phyloP scores from a whole-genome alignment of 2,888 invertebrate genomes.

The Plemyria rubiginata region DNA sequence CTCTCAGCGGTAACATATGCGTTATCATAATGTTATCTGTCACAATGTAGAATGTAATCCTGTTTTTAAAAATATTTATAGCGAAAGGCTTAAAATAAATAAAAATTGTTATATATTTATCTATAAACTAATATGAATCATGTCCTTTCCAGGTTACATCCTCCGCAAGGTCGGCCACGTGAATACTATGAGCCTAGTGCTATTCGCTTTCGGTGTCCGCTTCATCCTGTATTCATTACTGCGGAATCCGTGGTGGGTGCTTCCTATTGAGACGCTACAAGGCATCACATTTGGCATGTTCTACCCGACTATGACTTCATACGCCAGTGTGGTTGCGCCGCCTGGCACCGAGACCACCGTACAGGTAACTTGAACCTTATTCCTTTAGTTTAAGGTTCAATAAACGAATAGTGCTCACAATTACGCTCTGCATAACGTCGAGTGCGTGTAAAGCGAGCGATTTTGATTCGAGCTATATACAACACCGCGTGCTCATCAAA shows the following conservation, averaged over 20 bases:
- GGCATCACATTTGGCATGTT: constrained; percentile 95
- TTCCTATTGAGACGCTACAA: constrained; percentile 94
- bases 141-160: constrained; percentile 85
- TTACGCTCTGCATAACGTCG: too few species aligned
- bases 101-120: too few species aligned
- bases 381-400: too few species aligned
- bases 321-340: constrained; percentile 93
- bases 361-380: constrained; percentile 81
- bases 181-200: constrained; percentile 92
- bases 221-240: constrained; percentile 93
- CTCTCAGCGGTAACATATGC: too few species aligned
- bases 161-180: constrained; percentile 92
- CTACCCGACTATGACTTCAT: constrained; percentile 95
- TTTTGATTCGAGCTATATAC: too few species aligned
- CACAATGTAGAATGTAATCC: too few species aligned
- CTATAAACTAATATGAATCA: not conserved
- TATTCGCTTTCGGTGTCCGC: constrained; percentile 91
- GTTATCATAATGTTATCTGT: too few species aligned
- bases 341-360: constrained; percentile 94
- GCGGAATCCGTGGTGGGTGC: constrained; percentile 91
- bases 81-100: too few species aligned
- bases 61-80: too few species aligned
- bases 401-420: too few species aligned
- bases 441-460: too few species aligned
- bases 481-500: too few species aligned